Conservation (phyloP, 2,888 invertebrate genomes). For the Himalopsyche kuldschensis region DNA sequence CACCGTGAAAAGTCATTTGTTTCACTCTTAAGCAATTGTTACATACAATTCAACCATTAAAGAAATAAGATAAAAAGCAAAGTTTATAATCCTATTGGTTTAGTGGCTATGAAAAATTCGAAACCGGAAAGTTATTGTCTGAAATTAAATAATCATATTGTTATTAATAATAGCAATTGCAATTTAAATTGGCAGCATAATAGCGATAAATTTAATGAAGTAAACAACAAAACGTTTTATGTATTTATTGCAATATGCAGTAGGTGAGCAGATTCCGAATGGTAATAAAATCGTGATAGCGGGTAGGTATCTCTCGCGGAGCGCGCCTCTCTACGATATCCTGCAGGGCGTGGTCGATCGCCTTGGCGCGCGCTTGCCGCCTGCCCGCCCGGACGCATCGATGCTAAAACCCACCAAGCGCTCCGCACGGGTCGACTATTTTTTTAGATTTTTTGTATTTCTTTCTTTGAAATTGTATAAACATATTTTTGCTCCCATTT, state of each 20-base stretch:
- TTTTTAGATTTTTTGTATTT: no score
- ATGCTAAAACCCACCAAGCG: background rate
- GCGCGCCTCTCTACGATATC: constrained; percentile 30
- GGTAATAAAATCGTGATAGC: background rate
- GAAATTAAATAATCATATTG: background rate
- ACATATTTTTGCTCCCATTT: no score
- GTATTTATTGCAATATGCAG: background rate
- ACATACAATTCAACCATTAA: no score
- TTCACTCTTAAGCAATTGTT: no score
- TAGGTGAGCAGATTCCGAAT: background rate
- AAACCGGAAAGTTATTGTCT: background rate
- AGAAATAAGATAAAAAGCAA: no score
- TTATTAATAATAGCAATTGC: background rate
- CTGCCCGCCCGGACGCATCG: constrained; percentile 5
- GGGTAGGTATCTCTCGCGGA: background rate
- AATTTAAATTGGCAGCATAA: background rate
- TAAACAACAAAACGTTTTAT: background rate
- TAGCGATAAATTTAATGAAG: background rate
- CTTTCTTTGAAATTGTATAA: no score
- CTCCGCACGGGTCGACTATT: no score
- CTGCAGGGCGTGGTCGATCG: constrained; percentile 39
- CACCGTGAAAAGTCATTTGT: no score
- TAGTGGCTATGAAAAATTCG: background rate
- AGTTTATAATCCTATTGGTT: no score
- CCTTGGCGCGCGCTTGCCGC: constrained; percentile 27